Evolutionary conservation across 2,888 invertebrate species (phyloP).

Genomic region (Ceramica pisi): DNA sequence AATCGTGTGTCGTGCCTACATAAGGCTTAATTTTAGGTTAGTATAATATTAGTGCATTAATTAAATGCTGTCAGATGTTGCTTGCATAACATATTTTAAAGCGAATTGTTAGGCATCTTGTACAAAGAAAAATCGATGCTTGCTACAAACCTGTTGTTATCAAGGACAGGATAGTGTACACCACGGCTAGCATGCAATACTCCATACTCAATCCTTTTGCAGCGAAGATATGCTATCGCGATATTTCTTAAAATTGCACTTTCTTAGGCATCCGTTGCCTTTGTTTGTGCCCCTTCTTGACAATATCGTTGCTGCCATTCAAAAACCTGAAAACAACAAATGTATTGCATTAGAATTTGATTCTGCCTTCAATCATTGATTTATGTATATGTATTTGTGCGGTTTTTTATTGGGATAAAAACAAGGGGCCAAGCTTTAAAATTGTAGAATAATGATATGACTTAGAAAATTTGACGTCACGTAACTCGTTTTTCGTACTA

Average conservation of each 20-base stretch:
- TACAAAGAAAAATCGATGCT: conserved; percentile 39
- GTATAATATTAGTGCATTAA: conserved; percentile 16
- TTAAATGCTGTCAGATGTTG: conserved; percentile 12
- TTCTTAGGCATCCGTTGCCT: conserved; percentile 12
- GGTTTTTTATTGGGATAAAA: not conserved
- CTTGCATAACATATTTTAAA: conserved; percentile 16
- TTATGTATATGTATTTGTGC: not conserved
- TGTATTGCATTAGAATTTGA: conserved; percentile 5
- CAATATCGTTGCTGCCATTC: conserved; percentile 34
- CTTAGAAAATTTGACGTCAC: not conserved
- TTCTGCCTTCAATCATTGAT: not conserved
- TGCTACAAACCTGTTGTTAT: conserved; percentile 80
- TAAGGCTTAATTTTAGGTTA: conserved; percentile 6
- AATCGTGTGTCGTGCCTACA: conserved; percentile 13
- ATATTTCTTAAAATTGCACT: conserved; percentile 28
- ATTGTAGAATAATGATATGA: not conserved
- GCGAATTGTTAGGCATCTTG: not conserved
- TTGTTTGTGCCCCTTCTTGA: conserved; percentile 14
- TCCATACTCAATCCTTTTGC: conserved; percentile 70
- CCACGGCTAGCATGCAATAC: conserved; percentile 74
- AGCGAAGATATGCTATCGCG: conserved; percentile 2
- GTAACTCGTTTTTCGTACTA: conserved; percentile 3
- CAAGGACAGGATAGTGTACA: conserved; percentile 76
- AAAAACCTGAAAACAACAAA: conserved; percentile 55
- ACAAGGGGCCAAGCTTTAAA: not conserved